Conservation (phyloP, 92 coral and sea anemone genomes). For the Actinostola sp. region DNA sequence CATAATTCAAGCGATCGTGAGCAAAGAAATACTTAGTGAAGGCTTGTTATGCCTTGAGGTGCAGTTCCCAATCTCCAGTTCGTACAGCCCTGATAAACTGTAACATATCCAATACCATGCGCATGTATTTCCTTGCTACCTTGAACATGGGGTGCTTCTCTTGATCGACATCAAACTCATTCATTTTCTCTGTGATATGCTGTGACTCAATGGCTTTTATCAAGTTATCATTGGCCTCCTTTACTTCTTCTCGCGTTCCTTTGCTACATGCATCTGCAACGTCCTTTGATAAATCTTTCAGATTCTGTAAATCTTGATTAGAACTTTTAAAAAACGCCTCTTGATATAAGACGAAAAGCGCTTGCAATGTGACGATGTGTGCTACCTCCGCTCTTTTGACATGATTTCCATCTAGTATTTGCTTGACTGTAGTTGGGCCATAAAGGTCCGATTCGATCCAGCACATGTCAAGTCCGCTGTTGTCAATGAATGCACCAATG, state of each 20-base stretch:
- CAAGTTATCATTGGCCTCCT: background rate
- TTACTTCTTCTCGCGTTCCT: constrained; percentile 1
- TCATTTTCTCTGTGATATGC: constrained; percentile 35
- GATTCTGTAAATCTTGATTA: background rate
- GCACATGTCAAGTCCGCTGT: constrained; percentile 53
- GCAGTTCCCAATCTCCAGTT: constrained; percentile 58
- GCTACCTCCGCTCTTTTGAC: constrained; percentile 57
- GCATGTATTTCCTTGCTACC: constrained; percentile 46
- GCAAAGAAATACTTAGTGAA: constrained; percentile 55
- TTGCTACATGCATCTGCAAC: constrained; percentile 19
- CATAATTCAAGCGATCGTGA: constrained; percentile 55
- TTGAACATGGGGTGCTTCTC: constrained; percentile 45
- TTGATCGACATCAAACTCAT: constrained; percentile 37
- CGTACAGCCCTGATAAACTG: constrained; percentile 51
- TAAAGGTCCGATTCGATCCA: constrained; percentile 49
- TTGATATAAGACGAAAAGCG: constrained; percentile 29
- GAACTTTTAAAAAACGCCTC: constrained; percentile 24
- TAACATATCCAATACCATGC: constrained; percentile 53
- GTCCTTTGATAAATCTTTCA: constrained; percentile 4
- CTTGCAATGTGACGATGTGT: constrained; percentile 47
- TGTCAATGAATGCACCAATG: constrained; percentile 46
- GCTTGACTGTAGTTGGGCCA: constrained; percentile 56
- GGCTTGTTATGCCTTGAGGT: constrained; percentile 33
- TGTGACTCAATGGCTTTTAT: constrained; percentile 12
- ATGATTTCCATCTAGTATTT: constrained; percentile 57